Evolutionary conservation across 2,113 vertebrate genomes (phyloP).

Genomic region (Ophthalmolycus amberensis): DNA sequence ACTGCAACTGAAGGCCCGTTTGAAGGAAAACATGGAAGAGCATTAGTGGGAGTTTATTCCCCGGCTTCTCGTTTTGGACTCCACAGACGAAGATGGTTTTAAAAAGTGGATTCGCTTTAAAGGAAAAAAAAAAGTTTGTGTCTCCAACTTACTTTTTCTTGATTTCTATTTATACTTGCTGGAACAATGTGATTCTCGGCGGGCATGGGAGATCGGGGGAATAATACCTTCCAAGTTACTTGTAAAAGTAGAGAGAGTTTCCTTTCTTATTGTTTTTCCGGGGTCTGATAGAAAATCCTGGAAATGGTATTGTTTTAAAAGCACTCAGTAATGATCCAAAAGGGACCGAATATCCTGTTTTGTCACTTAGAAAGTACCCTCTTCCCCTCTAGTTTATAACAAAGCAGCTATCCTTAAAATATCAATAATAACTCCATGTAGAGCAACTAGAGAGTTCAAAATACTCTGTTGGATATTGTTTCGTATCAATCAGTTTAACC

Average conservation of each 20-base stretch:
- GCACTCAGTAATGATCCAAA: conserved; percentile 13
- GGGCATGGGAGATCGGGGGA: conserved; percentile 57
- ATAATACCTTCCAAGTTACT: conserved; percentile 65
- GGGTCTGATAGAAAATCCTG: conserved; percentile 48
- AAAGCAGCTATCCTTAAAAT: not conserved
- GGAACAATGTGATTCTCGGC: conserved; percentile 65
- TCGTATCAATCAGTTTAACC: not conserved
- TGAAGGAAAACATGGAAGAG: conserved; percentile 79
- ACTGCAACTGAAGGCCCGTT: conserved; percentile 72
- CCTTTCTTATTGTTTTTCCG: conserved; percentile 70
- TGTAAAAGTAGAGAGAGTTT: conserved; percentile 57
- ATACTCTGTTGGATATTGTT: not conserved
- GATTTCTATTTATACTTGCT: conserved; percentile 74
- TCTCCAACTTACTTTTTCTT: conserved; percentile 71
- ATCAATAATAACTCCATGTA: not conserved
- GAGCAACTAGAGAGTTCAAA: not conserved
- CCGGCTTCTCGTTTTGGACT: conserved; percentile 73
- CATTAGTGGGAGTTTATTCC: conserved; percentile 80
- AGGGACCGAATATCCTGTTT: conserved; percentile 23
- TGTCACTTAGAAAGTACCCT: not conserved
- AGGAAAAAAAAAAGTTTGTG: conserved; percentile 60
- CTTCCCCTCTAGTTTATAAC: not conserved
- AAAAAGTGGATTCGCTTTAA: conserved; percentile 76
- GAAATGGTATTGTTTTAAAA: conserved; percentile 46
- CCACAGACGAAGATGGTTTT: conserved; percentile 70